Conservation (phyloP, 2,797 vertebrate genomes). For the Carduelis carduelis region DNA sequence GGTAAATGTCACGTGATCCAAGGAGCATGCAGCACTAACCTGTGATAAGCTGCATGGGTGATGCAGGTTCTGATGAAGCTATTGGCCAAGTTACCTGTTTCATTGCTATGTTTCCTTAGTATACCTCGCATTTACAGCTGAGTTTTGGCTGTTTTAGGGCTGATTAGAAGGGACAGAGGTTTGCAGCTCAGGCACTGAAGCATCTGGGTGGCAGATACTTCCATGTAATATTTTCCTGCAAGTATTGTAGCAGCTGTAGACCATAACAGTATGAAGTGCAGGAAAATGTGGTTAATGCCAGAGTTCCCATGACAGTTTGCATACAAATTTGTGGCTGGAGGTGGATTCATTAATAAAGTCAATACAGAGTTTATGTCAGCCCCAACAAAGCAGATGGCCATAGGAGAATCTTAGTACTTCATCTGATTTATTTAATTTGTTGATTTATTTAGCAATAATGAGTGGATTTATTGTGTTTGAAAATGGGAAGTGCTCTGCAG, state of each 20-base stretch:
- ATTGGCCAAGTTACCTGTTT: background rate
- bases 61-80: background rate
- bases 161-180: background rate
- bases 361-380: slow-evolving; percentile 22
- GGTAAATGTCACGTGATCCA: background rate
- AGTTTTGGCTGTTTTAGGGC: background rate
- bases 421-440: slow-evolving; percentile 23
- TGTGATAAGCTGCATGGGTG: background rate
- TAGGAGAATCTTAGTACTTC: slow-evolving; percentile 42
- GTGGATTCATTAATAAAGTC: slow-evolving; percentile 66
- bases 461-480: slow-evolving; percentile 4
- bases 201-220: background rate
- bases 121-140: background rate
- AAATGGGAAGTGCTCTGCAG: background rate
- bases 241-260: background rate
- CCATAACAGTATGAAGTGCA: background rate
- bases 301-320: slow-evolving; percentile 25
- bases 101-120: background rate
- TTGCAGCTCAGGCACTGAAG: background rate
- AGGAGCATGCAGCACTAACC: background rate
- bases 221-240: background rate
- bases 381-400: slow-evolving; percentile 13
- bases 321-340: slow-evolving; percentile 48
- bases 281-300: slow-evolving; percentile 16
- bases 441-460: slow-evolving; percentile 40